Evolutionary conservation across 2,113 vertebrate species (phyloP).

Genomic region (Egretta garzetta): DNA sequence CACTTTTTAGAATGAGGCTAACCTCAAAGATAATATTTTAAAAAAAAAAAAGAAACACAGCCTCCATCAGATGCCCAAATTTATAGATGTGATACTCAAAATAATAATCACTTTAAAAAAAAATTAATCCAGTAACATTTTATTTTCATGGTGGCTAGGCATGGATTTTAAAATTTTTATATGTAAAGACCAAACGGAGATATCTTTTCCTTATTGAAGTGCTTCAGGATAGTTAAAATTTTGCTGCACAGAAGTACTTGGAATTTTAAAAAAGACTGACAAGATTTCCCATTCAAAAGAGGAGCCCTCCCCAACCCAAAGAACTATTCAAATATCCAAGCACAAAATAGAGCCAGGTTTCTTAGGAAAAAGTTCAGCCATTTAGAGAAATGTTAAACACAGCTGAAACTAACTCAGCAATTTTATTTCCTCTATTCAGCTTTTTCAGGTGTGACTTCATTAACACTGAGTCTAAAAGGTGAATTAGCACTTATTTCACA

Average conservation of each 20-base stretch:
- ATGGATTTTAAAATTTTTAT: background rate
- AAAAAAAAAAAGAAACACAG: background rate
- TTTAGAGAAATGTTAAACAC: background rate
- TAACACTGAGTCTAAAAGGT: background rate
- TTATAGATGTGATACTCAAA: background rate
- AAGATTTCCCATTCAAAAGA: background rate
- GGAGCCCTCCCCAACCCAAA: background rate
- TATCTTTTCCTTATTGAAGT: background rate
- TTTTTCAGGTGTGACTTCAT: background rate
- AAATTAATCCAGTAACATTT: background rate
- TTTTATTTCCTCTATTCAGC: background rate
- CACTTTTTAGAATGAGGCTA: background rate
- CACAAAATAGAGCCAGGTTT: background rate
- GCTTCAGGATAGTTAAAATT: background rate
- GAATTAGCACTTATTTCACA: background rate
- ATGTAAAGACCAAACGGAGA: background rate
- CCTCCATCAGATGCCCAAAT: background rate
- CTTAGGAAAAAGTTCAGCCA: background rate
- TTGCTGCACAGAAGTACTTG: background rate
- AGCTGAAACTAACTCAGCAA: background rate
- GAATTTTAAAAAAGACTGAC: background rate
- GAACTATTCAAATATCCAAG: background rate
- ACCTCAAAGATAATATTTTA: background rate
- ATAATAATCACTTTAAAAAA: background rate
- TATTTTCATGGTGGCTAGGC: background rate